phyloP scores from a whole-genome alignment of 2,797 vertebrate genomes.

The Acanthurus lineatus region DNA sequence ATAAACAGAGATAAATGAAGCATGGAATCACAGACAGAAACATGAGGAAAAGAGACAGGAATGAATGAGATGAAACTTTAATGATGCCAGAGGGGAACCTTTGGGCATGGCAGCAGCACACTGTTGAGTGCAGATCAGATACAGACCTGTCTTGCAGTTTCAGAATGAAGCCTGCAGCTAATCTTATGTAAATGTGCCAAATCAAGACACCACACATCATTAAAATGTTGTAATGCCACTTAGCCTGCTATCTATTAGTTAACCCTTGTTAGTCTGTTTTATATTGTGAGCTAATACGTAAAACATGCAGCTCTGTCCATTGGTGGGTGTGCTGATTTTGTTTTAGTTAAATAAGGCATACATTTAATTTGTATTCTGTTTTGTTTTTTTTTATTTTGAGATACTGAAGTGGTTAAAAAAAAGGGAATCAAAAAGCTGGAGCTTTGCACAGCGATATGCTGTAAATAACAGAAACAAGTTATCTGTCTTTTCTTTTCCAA shows the following conservation, averaged over 20 bases:
- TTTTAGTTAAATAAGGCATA: too few species aligned
- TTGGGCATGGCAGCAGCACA: constrained; percentile 22
- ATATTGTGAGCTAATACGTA: not conserved
- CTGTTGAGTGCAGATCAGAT: constrained; percentile 35
- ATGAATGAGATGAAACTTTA: constrained; percentile 63
- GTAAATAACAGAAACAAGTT: too few species aligned
- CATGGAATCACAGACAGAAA: constrained; percentile 20
- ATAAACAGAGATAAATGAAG: constrained; percentile 22
- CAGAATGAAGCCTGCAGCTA: constrained; percentile 11
- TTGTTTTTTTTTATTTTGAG: too few species aligned
- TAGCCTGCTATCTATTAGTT: not conserved
- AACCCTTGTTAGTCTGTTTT: not conserved
- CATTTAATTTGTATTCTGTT: too few species aligned
- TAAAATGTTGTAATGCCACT: constrained; percentile 19
- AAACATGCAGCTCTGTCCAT: not conserved
- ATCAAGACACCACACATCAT: not conserved
- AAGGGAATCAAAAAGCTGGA: too few species aligned
- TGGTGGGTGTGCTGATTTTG: not conserved
- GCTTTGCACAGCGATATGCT: too few species aligned
- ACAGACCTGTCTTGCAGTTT: constrained; percentile 11
- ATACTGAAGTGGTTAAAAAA: too few species aligned
- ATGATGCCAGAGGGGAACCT: constrained; percentile 54
- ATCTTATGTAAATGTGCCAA: constrained; percentile 12
- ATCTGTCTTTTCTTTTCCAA: too few species aligned
- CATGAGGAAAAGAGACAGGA: constrained; percentile 37